phyloP scores from a whole-genome alignment of 2,797 vertebrate species.

The Catharus ustulatus region DNA sequence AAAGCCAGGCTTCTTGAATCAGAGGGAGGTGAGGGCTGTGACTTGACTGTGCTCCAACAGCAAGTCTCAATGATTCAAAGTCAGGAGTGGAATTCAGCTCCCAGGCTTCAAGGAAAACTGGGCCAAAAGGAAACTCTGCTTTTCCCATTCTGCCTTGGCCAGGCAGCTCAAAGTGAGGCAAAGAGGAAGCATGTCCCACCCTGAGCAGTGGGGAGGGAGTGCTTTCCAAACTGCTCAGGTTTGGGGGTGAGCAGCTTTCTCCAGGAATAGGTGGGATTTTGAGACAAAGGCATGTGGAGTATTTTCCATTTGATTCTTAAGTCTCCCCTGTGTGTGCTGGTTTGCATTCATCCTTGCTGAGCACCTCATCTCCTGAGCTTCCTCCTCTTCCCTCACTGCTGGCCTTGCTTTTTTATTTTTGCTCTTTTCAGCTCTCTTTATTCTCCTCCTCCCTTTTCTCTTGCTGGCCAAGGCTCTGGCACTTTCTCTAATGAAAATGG shows the following conservation, averaged over 20 bases:
- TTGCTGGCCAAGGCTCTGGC: background rate
- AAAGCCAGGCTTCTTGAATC: conserved; percentile 43
- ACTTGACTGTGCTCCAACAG: conserved; percentile 46
- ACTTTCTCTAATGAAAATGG: conserved; percentile 31
- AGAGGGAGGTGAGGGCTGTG: conserved; percentile 50
- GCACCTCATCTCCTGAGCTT: background rate
- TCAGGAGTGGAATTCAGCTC: conserved; percentile 55
- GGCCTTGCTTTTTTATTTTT: background rate
- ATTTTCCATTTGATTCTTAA: conserved; percentile 23
- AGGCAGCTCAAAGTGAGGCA: conserved; percentile 42
- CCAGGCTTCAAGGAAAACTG: conserved; percentile 49
- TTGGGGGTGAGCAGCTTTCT: conserved; percentile 13
- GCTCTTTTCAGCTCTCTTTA: background rate
- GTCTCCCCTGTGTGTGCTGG: background rate
- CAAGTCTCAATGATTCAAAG: conserved; percentile 61
- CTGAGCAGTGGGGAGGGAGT: background rate
- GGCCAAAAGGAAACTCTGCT: conserved; percentile 64
- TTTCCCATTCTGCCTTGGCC: conserved; percentile 53
- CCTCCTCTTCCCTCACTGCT: background rate
- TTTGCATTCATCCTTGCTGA: conserved; percentile 14
- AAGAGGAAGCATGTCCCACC: conserved; percentile 56
- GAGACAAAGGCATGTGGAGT: background rate
- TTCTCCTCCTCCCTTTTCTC: background rate
- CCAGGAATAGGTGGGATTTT: conserved; percentile 9
- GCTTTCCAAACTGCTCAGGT: conserved; percentile 18